Conservation (phyloP, 2,888 invertebrate genomes). For the Pasiphila rectangulata region DNA sequence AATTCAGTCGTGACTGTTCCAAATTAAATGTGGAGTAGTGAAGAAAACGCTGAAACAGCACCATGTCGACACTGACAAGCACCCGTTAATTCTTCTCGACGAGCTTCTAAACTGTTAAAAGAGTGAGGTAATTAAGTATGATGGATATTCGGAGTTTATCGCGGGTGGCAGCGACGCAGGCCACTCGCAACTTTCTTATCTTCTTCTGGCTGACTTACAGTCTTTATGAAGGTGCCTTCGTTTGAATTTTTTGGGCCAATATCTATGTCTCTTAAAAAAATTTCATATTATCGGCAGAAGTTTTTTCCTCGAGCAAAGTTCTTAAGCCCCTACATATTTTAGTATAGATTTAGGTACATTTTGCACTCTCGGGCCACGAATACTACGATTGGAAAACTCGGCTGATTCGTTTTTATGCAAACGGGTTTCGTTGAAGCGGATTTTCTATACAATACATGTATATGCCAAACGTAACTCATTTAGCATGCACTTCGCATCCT, state of each 20-base stretch:
- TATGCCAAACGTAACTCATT: conserved; percentile 25
- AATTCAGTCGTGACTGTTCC: conserved; percentile 37
- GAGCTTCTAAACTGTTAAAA: conserved; percentile 68
- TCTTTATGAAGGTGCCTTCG: conserved; percentile 47
- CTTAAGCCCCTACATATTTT: conserved; percentile 10
- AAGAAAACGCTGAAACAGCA: conserved; percentile 54
- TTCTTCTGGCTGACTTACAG: conserved; percentile 53
- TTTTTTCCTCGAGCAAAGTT: conserved; percentile 12
- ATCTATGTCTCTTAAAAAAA: conserved; percentile 32
- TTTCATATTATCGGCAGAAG: conserved; percentile 26
- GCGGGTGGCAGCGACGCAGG: conserved; percentile 58
- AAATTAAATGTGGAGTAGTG: conserved; percentile 49
- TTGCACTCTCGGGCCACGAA: background rate
- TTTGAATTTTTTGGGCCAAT: conserved; percentile 46
- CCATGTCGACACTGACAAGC: conserved; percentile 59
- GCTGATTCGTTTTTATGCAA: conserved; percentile 1
- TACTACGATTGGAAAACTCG: background rate
- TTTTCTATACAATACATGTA: conserved; percentile 1
- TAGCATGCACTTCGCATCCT: conserved; percentile 33
- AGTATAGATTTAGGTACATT: conserved; percentile 1
- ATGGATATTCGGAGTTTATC: conserved; percentile 75
- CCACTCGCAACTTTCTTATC: conserved; percentile 66
- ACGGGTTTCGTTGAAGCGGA: background rate
- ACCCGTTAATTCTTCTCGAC: conserved; percentile 61
- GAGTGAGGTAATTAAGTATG: conserved; percentile 75